Percentiles rank a stretch among this genome's conserved stretches.
Evolutionary conservation across 2,113 vertebrate genomes (phyloP).

Genomic region (Leucopternis melanops): DNA sequence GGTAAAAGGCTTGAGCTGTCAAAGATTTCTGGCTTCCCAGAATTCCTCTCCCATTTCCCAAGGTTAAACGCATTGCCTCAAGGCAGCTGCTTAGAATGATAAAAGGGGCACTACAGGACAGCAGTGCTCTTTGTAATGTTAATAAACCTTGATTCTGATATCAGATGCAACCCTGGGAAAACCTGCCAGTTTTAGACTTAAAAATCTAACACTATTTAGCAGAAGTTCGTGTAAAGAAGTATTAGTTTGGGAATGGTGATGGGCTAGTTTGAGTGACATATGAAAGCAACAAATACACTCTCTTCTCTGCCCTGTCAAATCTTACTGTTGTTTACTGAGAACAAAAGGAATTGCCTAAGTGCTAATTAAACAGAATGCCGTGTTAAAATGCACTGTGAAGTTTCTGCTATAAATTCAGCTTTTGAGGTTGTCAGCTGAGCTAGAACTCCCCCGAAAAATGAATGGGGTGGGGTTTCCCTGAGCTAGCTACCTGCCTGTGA

Average conservation of each 20-base stretch:
- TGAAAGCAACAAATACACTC: slow-evolving; percentile 31
- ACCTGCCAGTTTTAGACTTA: slow-evolving; percentile 62
- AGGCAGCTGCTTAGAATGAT: slow-evolving; percentile 79
- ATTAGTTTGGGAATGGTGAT: slow-evolving; percentile 62
- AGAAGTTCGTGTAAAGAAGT: slow-evolving; percentile 47
- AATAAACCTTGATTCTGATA: slow-evolving; percentile 80
- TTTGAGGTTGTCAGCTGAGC: neutral
- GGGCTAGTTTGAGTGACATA: slow-evolving; percentile 59
- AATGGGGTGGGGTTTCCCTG: neutral
- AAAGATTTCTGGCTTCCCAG: slow-evolving; percentile 67
- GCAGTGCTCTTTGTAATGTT: slow-evolving; percentile 81
- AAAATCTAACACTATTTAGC: slow-evolving; percentile 70
- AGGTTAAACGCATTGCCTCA: slow-evolving; percentile 78
- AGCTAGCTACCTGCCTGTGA: neutral
- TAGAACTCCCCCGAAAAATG: neutral
- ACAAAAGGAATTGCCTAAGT: slow-evolving; percentile 52
- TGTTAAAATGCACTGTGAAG: neutral
- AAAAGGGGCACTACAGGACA: slow-evolving; percentile 76
- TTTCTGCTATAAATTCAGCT: neutral
- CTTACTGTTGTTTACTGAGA: slow-evolving; percentile 29
- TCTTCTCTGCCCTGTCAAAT: slow-evolving; percentile 31
- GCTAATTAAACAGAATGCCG: slow-evolving; percentile 46
- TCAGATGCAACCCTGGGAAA: slow-evolving; percentile 75
- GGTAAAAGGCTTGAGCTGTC: slow-evolving; percentile 65
- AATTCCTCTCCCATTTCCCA: slow-evolving; percentile 78